These are phyloP conservation scores for Atrina japonica DNA, from an alignment of 2,888 invertebrate species.

Conservation along the genomic window DNA sequence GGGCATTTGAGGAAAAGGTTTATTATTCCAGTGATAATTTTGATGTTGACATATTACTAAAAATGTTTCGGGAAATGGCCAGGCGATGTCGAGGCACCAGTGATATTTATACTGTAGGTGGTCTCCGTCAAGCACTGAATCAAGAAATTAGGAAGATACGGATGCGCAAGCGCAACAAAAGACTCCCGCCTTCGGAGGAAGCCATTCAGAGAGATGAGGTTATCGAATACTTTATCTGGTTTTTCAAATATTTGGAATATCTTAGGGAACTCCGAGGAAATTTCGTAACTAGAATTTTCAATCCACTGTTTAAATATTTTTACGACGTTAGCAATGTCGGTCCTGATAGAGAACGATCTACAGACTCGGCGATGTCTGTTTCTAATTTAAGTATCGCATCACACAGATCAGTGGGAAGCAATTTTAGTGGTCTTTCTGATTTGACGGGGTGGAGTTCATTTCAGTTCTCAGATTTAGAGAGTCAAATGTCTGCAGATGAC, in stretches of 20 bases:
- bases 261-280: constrained; percentile 62
- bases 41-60: constrained; percentile 60
- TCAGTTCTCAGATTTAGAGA: constrained; percentile 39
- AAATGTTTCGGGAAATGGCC: constrained; percentile 54
- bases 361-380: constrained; percentile 57
- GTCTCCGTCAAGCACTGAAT: constrained; percentile 49
- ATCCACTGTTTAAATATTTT: constrained; percentile 69
- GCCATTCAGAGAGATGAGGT: constrained; percentile 35
- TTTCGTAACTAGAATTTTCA: constrained; percentile 68
- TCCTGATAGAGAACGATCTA: constrained; percentile 54
- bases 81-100: constrained; percentile 52
- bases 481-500: constrained; percentile 45
- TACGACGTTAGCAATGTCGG: constrained; percentile 53
- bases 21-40: constrained; percentile 64
- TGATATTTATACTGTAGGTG: constrained; percentile 53
- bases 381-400: constrained; percentile 65
- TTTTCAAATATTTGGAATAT: constrained; percentile 69
- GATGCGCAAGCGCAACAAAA: constrained; percentile 48
- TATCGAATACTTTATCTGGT: constrained; percentile 71
- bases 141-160: constrained; percentile 47
- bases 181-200: constrained; percentile 46
- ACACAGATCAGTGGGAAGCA: constrained; percentile 54
- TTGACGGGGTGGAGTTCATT: constrained; percentile 40
- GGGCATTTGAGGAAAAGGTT: constrained; percentile 70
- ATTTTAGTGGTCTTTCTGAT: constrained; percentile 45